Base-by-base conservation (phyloP, 2,888 invertebrate species). In the Sesia apiformis region DNA sequence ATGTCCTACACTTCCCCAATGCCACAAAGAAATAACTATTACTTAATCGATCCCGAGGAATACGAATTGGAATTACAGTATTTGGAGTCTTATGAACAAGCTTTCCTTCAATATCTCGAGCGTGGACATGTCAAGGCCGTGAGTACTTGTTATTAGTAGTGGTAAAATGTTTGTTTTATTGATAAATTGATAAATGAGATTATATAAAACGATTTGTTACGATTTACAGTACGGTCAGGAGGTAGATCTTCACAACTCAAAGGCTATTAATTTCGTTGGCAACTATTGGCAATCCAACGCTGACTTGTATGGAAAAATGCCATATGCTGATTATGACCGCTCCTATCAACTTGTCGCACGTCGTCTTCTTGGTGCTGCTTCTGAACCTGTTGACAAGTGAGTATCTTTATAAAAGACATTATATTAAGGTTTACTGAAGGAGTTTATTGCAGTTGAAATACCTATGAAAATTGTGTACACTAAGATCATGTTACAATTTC, bases 21-120 rank as follows among this genome's bases (percentile, higher is more conserved):
- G 79, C 90, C 90, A 41, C 76, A 76, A 59, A 88, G 91, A 63
- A 84, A 84, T 55, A 81, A 84, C 67, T 55, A 91, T 82, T 93
- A 91, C 76, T 81, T 86, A 56, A 72, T 92, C 52, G 82, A 55
- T 8, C 55, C 41, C 74, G 78, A 89, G 90, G 66, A 55, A 41
- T 53, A 57, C 53, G n/a, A 43, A 38, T 76, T 92, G 3, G 57
- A 69, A 54, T 23, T 61, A 6, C 65, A 81, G 51, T 79, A 91
- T 56, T 91, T 91, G 86, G 74, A 84, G 58, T 74, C 80, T 57
- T 92, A 90, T 78, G 87, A 90, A 67, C 60, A 81, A 56, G 70
- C 84, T 51, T 72, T 92, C 40, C 39, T 55, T 7, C 40, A 53
- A 39, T 54, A 87, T 60, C 88, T 92, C 38, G 78, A 80, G 53